Evolutionary conservation across 1,140 invertebrate species (phyloP).

Genomic region (Nautilus pompilius): DNA sequence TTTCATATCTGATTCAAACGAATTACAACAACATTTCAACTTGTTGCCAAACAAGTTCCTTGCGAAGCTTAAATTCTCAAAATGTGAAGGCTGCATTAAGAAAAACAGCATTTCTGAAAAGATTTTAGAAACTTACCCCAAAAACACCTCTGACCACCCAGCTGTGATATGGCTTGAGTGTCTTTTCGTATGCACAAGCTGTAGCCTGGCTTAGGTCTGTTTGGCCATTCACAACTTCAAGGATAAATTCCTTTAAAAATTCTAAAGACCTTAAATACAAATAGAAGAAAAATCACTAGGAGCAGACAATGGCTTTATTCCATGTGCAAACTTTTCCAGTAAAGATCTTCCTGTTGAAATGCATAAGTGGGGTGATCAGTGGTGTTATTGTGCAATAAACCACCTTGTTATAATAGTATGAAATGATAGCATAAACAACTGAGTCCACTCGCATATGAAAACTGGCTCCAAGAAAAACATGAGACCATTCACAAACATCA

Average conservation of each 20-base stretch:
- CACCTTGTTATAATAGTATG: no score
- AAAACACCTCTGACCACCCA: slow-evolving; percentile 53
- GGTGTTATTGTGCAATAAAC: no score
- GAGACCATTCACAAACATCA: no score
- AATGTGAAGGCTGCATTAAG: not conserved
- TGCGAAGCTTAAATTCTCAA: not conserved
- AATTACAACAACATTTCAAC: not conserved
- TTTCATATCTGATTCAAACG: not conserved
- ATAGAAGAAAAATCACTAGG: no score
- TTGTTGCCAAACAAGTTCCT: not conserved
- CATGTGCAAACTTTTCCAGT: no score
- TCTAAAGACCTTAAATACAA: slow-evolving; percentile 42
- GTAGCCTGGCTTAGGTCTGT: slow-evolving; percentile 36
- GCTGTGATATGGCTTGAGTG: slow-evolving; percentile 52
- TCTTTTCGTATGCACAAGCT: slow-evolving; percentile 40
- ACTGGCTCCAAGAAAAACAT: no score
- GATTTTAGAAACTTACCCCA: slow-evolving; percentile 39
- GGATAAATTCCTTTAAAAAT: slow-evolving; percentile 47
- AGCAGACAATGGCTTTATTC: no score
- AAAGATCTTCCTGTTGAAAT: no score
- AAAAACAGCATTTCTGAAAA: not conserved
- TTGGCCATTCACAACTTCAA: slow-evolving; percentile 35
- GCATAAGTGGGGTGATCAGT: no score
- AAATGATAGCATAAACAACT: not conserved
- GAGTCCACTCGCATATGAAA: no score